Base-by-base conservation (phyloP, 2,888 invertebrate species). In the Spodoptera picta region DNA sequence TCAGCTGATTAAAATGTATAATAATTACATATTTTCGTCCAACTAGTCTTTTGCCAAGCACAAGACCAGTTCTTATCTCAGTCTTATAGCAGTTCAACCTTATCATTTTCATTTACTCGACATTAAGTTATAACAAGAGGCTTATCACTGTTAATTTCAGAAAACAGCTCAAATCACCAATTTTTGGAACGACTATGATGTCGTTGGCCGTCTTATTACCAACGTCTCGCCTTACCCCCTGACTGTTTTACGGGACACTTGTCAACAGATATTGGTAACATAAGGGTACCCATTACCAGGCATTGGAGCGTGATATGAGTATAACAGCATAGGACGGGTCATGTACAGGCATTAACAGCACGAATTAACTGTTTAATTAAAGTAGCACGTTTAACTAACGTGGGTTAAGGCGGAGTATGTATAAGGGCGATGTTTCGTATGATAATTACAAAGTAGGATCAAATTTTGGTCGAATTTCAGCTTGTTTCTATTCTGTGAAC, bases 331-430 rank as follows among this genome's bases (percentile, higher is more conserved):
- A 60, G 54, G 62, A 57, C 61, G 77, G 79, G 72, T 64, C 65
- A 59, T 74, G 73, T 75, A 65, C 69, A 60, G 52, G 53, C 56
- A 69, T 77, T 75, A 79, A 68, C 65, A 65, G 57, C 73, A 75
- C 71, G 72, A 82, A 82, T 84, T 81, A 83, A 82, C 84, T 77
- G 78, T 84, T 84, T 82, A 82, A 86, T 86, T 86, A 84, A 86
- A 84, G 72, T 85, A 82, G 67, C 73, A 74, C 69, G 77, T 72
- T 77, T 63, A 59, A 56, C 67, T 73, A 71, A 58, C 71, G 57
- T 51, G 60, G 65, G 62, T 64, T 72, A 60, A 71, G 59, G 67
- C 60, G 23, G 44, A 31, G 31, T 59, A 59, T 45, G 48, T 69
- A 68, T 56, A 54, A 53, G 47, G 68, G 60, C 57, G 14, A 44